A percentile compares a stretch with the other conserved stretches of the same genome.
These are phyloP conservation scores for Drepana arcuata DNA, from an alignment of 1,140 invertebrate genomes.

Conservation along the genomic window DNA sequence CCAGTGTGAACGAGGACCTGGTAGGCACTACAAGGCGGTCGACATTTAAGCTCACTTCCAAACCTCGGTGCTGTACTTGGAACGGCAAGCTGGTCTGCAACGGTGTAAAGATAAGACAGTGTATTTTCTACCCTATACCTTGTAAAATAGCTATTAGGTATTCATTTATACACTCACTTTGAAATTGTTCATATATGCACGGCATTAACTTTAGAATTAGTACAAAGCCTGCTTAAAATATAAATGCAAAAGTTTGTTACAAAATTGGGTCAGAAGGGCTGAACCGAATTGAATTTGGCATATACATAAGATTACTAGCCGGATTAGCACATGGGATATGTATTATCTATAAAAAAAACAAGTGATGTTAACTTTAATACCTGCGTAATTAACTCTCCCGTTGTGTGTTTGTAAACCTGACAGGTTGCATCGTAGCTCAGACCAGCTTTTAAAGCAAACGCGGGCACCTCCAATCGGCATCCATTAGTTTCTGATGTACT, in stretches of 20 bases:
- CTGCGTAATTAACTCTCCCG: conserved; percentile 21
- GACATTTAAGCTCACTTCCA: conserved; percentile 20
- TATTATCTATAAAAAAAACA: too few species aligned
- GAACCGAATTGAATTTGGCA: too few species aligned
- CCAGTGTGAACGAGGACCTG: conserved; percentile 1
- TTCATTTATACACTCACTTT: too few species aligned
- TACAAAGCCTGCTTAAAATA: too few species aligned
- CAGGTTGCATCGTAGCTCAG: conserved; percentile 18
- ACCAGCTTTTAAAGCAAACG: conserved; percentile 17
- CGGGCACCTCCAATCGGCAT: conserved; percentile 16
- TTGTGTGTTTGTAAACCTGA: conserved; percentile 13
- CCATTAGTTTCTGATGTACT: conserved; percentile 10
- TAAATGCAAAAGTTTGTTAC: too few species aligned
- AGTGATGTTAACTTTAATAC: conserved; percentile 11
- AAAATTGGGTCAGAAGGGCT: too few species aligned
- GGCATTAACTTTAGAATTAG: too few species aligned
- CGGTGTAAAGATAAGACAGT: not conserved
- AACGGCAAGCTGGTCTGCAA: conserved; percentile 21
- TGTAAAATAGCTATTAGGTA: too few species aligned
- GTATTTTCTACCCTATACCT: not conserved
- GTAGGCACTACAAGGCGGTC: conserved; percentile 16
- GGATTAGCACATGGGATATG: too few species aligned
- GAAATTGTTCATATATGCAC: too few species aligned
- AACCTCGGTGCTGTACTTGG: conserved; percentile 9
- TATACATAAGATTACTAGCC: too few species aligned